A percentile compares a stretch with the other conserved stretches of the same genome.
Evolutionary conservation across 2,888 invertebrate genomes (phyloP).

Genomic region (Drosophila robusta): DNA sequence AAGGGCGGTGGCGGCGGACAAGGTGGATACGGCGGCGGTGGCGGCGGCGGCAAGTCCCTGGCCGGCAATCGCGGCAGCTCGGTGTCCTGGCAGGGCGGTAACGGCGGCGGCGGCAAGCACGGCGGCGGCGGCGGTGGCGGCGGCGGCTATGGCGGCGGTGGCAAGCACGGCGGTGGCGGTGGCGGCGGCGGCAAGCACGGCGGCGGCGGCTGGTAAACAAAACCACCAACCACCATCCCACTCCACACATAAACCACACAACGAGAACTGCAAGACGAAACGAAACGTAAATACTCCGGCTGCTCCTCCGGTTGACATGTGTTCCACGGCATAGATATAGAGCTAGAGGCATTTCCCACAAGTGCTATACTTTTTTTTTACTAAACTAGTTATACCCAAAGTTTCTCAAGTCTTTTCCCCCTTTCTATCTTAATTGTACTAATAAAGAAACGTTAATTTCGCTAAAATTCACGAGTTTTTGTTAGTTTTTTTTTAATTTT

Average conservation of each 20-base stretch:
- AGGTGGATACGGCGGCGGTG: slow-evolving; percentile 37
- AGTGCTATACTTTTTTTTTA: slow-evolving; percentile 22
- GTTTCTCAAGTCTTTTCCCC: slow-evolving; percentile 19
- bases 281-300: slow-evolving; percentile 51
- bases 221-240: not conserved
- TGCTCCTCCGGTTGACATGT: slow-evolving; percentile 39
- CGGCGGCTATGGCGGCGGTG: slow-evolving; percentile 40
- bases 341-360: slow-evolving; percentile 21
- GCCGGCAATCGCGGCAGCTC: slow-evolving; percentile 41
- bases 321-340: slow-evolving; percentile 53
- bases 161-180: slow-evolving; percentile 53
- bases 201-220: slow-evolving; percentile 59
- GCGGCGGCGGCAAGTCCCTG: slow-evolving; percentile 33
- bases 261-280: slow-evolving; percentile 38
- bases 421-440: slow-evolving; percentile 25
- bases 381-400: slow-evolving; percentile 35
- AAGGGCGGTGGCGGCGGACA: slow-evolving; percentile 40
- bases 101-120: slow-evolving; percentile 25
- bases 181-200: slow-evolving; percentile 54
- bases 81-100: slow-evolving; percentile 45
- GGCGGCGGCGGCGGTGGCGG: slow-evolving; percentile 29
- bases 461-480: slow-evolving; percentile 20
- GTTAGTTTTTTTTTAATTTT: not conserved
- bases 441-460: slow-evolving; percentile 56
- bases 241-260: slow-evolving; percentile 3